phyloP scores from a whole-genome alignment of 2,113 vertebrate species.

The Entosphenus tridentatus region DNA sequence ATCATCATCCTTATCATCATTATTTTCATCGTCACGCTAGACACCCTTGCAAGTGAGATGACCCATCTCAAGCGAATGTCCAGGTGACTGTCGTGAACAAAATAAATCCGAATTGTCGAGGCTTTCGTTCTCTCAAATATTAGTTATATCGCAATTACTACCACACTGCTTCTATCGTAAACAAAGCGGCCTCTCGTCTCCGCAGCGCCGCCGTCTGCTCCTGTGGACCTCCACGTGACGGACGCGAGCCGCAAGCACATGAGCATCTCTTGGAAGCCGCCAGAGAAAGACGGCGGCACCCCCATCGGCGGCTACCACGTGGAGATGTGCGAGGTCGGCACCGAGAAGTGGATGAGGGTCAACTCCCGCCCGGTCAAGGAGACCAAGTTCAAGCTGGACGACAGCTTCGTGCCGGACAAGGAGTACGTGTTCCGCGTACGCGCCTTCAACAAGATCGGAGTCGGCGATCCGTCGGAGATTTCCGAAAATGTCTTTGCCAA shows the following conservation, averaged over 20 bases:
- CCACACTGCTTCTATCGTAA: too few species aligned
- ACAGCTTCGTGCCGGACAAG: slow-evolving; percentile 78
- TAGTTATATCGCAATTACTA: too few species aligned
- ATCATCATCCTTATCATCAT: too few species aligned
- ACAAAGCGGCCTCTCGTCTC: slow-evolving; percentile 8
- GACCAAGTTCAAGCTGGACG: slow-evolving; percentile 57
- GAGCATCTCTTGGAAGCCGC: slow-evolving; percentile 67
- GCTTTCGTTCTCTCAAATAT: too few species aligned
- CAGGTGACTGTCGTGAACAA: too few species aligned
- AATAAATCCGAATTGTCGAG: too few species aligned
- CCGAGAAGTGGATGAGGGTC: slow-evolving; percentile 86
- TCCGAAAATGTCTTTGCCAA: slow-evolving; percentile 79
- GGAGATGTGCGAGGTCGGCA: slow-evolving; percentile 70
- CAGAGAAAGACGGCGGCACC: slow-evolving; percentile 66
- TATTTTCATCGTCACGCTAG: too few species aligned
- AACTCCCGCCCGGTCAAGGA: slow-evolving; percentile 80
- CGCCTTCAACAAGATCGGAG: slow-evolving; percentile 67
- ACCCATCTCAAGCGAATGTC: too few species aligned
- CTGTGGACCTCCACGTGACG: slow-evolving; percentile 48
- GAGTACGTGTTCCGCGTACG: slow-evolving; percentile 72
- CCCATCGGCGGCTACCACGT: slow-evolving; percentile 78
- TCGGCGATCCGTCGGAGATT: slow-evolving; percentile 70
- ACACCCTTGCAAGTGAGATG: too few species aligned
- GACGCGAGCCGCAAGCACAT: slow-evolving; percentile 75
- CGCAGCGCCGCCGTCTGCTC: slow-evolving; percentile 63